phyloP scores from a whole-genome alignment of 2,888 invertebrate genomes.

The Patella caerulea region DNA sequence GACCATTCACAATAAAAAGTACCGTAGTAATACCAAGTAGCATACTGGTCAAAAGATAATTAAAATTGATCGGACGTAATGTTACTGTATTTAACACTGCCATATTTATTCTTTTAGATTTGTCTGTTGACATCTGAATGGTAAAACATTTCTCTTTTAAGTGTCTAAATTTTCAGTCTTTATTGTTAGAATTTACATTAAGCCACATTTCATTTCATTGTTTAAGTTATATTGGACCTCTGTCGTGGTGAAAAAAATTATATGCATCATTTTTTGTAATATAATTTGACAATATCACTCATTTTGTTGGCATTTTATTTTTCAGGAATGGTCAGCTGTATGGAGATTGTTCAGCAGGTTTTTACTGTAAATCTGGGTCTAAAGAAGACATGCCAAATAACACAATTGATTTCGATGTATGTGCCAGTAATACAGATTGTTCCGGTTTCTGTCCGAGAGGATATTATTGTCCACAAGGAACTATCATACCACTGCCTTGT shows the following conservation, averaged over 20 bases:
- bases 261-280: neutral
- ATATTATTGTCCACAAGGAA: conserved; percentile 63
- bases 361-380: conserved; percentile 66
- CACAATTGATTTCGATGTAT: conserved; percentile 44
- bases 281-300: too few species aligned
- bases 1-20: too few species aligned
- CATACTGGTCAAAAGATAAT: neutral
- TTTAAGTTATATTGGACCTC: neutral
- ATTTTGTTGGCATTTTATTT: neutral
- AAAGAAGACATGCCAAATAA: conserved; percentile 55
- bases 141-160: neutral
- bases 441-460: conserved; percentile 67
- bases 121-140: neutral
- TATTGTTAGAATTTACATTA: conserved; percentile 3
- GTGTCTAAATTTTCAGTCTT: neutral
- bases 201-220: neutral
- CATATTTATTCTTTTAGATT: neutral
- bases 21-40: too few species aligned
- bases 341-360: conserved; percentile 63
- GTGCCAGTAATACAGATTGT: conserved; percentile 53
- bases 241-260: neutral
- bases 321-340: conserved; percentile 62
- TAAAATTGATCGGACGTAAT: neutral
- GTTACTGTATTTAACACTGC: neutral
- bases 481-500: conserved; percentile 57